Conservation (phyloP, 2,113 vertebrate species). For the Oreochromis aureus region DNA sequence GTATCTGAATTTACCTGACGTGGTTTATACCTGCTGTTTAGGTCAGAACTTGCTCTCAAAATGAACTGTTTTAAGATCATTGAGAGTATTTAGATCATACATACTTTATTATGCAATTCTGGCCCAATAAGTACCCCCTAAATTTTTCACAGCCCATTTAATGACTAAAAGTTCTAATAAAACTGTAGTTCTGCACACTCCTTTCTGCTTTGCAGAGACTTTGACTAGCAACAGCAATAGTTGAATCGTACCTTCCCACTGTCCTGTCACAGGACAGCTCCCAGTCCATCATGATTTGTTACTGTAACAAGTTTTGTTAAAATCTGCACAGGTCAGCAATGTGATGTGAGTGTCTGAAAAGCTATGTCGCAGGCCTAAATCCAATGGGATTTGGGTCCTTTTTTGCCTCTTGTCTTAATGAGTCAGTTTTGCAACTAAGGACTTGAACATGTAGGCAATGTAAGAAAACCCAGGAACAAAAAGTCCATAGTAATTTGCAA, state of each 20-base stretch:
- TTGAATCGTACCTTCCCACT: not conserved
- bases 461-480: not conserved
- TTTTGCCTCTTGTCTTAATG: not conserved
- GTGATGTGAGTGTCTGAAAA: not conserved
- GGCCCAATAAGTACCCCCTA: not conserved
- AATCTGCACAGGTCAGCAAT: not conserved
- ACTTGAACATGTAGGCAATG: not conserved
- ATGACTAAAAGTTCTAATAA: not conserved
- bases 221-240: not conserved
- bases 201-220: not conserved
- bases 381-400: not conserved
- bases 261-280: not conserved
- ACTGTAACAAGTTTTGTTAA: not conserved
- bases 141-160: not conserved
- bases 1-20: not conserved
- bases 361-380: not conserved
- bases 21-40: not conserved
- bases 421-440: not conserved
- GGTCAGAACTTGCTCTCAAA: not conserved
- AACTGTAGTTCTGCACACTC: not conserved
- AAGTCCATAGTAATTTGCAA: not conserved
- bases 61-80: not conserved
- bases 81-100: not conserved
- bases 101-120: not conserved
- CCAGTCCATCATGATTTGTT: not conserved